Evolutionary conservation across 2,113 vertebrate species (phyloP).

Genomic region (Bufo bufo): DNA sequence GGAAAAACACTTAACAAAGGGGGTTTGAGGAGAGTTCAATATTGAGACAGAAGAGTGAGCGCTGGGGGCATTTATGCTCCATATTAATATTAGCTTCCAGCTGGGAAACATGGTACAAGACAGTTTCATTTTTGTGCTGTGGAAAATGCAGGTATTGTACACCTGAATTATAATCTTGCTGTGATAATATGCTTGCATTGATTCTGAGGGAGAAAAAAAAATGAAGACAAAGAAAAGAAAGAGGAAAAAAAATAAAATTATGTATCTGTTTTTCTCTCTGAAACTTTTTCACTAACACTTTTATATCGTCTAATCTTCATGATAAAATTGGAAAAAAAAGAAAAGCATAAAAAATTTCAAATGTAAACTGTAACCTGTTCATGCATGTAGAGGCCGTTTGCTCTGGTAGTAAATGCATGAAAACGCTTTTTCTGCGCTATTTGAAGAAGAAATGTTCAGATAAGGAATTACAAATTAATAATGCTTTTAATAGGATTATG

Average conservation of each 20-base stretch:
- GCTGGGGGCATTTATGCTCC: constrained; percentile 54
- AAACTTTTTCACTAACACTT: constrained; percentile 68
- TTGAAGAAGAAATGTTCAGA: constrained; percentile 49
- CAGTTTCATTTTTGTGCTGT: constrained; percentile 63
- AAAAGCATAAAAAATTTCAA: not conserved
- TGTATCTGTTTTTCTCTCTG: constrained; percentile 73
- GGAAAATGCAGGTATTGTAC: constrained; percentile 75
- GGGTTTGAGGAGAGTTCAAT: constrained; percentile 53
- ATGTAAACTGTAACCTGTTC: constrained; percentile 29
- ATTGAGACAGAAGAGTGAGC: constrained; percentile 55
- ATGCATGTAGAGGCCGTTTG: not conserved
- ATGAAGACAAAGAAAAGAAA: constrained; percentile 46
- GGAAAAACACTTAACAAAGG: constrained; percentile 54
- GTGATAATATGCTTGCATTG: constrained; percentile 77
- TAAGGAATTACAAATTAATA: constrained; percentile 51
- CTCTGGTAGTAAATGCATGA: constrained; percentile 6
- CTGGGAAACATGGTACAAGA: constrained; percentile 70
- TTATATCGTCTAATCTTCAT: constrained; percentile 67
- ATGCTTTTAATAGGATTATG: constrained; percentile 48
- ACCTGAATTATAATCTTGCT: constrained; percentile 79
- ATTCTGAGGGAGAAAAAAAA: constrained; percentile 70
- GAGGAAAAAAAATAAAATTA: constrained; percentile 50
- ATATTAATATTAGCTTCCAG: constrained; percentile 71
- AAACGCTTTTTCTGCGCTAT: constrained; percentile 37
- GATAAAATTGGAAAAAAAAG: constrained; percentile 60